phyloP scores from a whole-genome alignment of 2,113 vertebrate genomes.

The Myrmecobius fasciatus region DNA sequence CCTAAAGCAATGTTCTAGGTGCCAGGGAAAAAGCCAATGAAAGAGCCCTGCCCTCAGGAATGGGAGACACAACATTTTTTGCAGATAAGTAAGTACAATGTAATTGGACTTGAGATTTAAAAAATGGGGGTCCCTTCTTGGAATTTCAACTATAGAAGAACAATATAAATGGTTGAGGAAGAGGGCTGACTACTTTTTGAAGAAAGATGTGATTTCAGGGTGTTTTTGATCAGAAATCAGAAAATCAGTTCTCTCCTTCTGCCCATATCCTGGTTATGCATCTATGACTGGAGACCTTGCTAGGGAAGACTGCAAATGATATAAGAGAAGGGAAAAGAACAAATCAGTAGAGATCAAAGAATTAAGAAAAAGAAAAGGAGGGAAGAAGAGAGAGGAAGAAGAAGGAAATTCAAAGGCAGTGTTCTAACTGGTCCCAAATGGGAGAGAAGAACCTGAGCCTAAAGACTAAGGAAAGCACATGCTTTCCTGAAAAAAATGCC shows the following conservation, averaged over 20 bases:
- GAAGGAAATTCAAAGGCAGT: accelerated
- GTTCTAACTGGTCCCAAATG: neutral
- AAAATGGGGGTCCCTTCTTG: neutral
- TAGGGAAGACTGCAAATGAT: neutral
- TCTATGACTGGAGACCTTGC: neutral
- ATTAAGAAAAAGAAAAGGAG: neutral
- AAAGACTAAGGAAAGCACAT: accelerated
- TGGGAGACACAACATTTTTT: neutral
- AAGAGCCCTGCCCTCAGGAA: neutral
- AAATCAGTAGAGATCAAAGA: neutral
- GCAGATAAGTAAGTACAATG: neutral
- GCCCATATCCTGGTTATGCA: neutral
- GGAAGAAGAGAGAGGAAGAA: neutral
- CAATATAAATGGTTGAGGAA: neutral
- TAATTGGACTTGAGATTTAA: neutral
- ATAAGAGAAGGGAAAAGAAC: neutral
- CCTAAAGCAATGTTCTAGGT: too few relatives aligned
- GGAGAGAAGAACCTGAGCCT: neutral
- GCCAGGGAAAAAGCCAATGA: neutral
- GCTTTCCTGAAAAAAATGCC: neutral
- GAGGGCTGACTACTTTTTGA: neutral
- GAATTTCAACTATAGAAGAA: neutral
- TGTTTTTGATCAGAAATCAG: neutral
- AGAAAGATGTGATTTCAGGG: neutral
- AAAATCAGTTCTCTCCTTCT: neutral